Percentiles rank a stretch among this genome's conserved stretches.
Evolutionary conservation across 2,888 invertebrate genomes (phyloP).

Genomic region (Lacanobia oleracea): DNA sequence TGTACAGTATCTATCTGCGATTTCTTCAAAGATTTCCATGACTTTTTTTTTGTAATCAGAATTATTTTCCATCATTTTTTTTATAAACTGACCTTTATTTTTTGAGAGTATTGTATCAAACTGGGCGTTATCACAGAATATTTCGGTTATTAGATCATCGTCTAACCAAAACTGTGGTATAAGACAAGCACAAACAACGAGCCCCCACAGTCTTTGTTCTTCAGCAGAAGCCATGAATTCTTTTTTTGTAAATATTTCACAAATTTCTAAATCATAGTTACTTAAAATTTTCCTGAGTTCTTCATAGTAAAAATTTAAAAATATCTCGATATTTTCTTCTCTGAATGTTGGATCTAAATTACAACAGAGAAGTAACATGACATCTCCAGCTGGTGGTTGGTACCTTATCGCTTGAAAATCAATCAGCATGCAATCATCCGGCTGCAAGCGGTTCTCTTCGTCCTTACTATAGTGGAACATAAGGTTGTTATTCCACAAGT

Average conservation of each 20-base stretch:
- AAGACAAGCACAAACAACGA: conserved; percentile 90
- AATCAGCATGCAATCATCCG: conserved; percentile 91
- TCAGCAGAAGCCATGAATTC: conserved; percentile 85
- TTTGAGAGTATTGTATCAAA: conserved; percentile 90
- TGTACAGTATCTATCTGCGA: conserved; percentile 87
- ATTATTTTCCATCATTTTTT: conserved; percentile 89
- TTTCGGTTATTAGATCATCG: conserved; percentile 83
- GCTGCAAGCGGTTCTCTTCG: conserved; percentile 67
- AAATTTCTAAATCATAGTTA: conserved; percentile 79
- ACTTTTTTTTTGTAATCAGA: conserved; percentile 86
- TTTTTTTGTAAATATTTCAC: conserved; percentile 80
- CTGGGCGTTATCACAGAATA: conserved; percentile 85
- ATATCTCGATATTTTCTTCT: conserved; percentile 83
- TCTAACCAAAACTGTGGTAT: conserved; percentile 89
- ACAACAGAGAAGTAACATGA: conserved; percentile 90
- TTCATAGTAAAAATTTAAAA: conserved; percentile 91
- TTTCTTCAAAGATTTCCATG: conserved; percentile 89
- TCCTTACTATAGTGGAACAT: conserved; percentile 86
- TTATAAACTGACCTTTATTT: conserved; percentile 89
- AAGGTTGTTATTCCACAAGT: conserved; percentile 92
- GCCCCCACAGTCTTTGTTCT: conserved; percentile 88
- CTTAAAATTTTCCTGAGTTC: conserved; percentile 84
- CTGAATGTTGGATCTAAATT: conserved; percentile 87
- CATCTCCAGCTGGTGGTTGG: conserved; percentile 92
- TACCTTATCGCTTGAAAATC: conserved; percentile 93